Base-by-base conservation (phyloP, 2,888 invertebrate species). In the Smittia aterrima region DNA sequence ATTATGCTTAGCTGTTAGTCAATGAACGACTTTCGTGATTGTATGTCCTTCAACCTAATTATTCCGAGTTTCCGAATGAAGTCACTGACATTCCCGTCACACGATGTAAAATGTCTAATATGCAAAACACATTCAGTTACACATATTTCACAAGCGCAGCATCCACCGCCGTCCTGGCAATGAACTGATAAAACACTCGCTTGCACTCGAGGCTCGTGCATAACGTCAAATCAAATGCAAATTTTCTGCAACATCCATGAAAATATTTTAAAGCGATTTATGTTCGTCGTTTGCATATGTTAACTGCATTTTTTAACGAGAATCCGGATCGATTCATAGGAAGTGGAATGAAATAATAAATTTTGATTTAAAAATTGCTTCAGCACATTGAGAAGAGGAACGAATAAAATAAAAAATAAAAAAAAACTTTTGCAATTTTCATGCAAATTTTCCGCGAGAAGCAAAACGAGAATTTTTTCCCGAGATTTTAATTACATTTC, bases 211-310 rank as follows among this genome's bases (percentile, higher is more conserved):
- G 58, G 2, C 22, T 58, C 64, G 25, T 27, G 27, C 64, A 64
- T 13, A 22, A 13, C 24, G 16, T 25, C 64, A 64, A 24, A 64
- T 64, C 64, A 64, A 27, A 64, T 64, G 64, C 64, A 64, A 25
- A 64, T 64, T 64, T 64, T 11, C 58, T 58, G 64, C 27, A 64
- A 64, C n/a, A 27, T 27, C 3, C 4, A 27, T 27, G 20, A 64
- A 27, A 64, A 25, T 64, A 64, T 64, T 67, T 67, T 32, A 27
- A 11, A 16, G 64, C 64, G 41, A 67, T 67, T 67, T 67, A 40
- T 66, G 66, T 32, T 40, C 20, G 41, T 40, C 9, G 38, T 67
- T 67, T 67, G 67, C 67, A 67, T 67, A 67, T 67, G 67, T 67
- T 40, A 67, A 67, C 40, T 58, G 22, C 58, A 40, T 24, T 67